Base-by-base conservation (phyloP, 2,888 invertebrate species). In the Clistopyga incitator region DNA sequence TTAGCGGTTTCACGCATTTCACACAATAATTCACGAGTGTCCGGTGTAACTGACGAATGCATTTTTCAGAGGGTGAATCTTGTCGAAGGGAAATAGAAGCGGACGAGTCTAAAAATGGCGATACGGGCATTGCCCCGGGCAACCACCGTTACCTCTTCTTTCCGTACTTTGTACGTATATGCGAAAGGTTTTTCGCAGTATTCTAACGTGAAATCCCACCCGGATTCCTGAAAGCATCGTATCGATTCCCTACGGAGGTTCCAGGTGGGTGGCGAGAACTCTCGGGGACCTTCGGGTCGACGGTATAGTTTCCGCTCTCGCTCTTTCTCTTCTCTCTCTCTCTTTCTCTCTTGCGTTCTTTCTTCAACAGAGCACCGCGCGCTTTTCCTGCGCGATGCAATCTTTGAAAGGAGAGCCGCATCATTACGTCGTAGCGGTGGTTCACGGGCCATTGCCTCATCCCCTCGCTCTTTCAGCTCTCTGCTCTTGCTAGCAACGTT, bases 341-440 rank as follows among this genome's bases (percentile, higher is more conserved):
- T 15, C 11, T 23, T 23, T 64, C 34, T 42, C 59, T n/a, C 25
- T 20, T 11, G 67, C 52, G 77, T 76, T 75, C 47, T 74, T 80
- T 64, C 72, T 64, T 70, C 52, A 77, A 68, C 71, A 42, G 72
- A 42, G 74, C 71, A 25, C 59, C 54, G 50, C 87, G 89, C 90
- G 92, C 91, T 92, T 93, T 92, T 92, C 92, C 91, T 90, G 90
- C 77, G 77, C 92, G 92, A 92, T 93, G 93, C 92, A 93, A 93
- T 93, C 93, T 93, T 92, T 92, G 92, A 93, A 93, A 93, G 91
- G 92, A 93, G 93, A 92, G 90, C 90, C 92, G 93, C 93, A 90
- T 93, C 93, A 93, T 93, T 93, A 93, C 92, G 91, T 89, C 90
- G 89, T 88, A 86, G 90, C 89, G 91, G 90, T 89, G 90, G 91